Base-by-base conservation (phyloP, 2,888 invertebrate genomes). In the Blera fallax region DNA sequence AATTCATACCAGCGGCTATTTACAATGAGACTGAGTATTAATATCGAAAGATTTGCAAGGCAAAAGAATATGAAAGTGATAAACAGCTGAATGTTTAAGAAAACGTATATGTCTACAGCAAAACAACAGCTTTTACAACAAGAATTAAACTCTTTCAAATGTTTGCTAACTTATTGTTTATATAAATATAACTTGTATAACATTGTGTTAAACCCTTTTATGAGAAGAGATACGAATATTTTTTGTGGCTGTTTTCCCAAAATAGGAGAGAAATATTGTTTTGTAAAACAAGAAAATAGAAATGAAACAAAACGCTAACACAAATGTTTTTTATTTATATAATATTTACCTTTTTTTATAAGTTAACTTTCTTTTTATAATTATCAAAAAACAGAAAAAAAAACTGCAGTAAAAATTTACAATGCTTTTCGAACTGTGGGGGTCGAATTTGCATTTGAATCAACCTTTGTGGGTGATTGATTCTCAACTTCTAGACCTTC, bases 401-500 rank as follows among this genome's bases (percentile, higher is more conserved):
- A 24, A 64, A 24, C 21, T 8, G 6, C 32, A 62, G 0, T 32
- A 0, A 2, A 32, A 18, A 74, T 18, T 50, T 45, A 72, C 14
- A 62, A 54, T 16, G 43, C 27, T 14, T 34, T 32, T 29, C 37
- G 56, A 32, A 18, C 5, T 14, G 21, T 3, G 0, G 32, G 45
- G 40, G 54, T 32, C 10, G 16, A 43, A n/a, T 69, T 84, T 11
- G 24, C 80, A 45, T 76, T 85, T 37, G 48, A 3, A 80, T 87
- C 80, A 7, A 11, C 32, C 1, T 87, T 88, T 37, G 64, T 70
- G 62, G 87, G 89, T 21, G 85, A 89, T 60, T 73, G 88, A 11
- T 90, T 87, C 60, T 89, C 90, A 0, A 91, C 89, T 37, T 90
- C 91, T 2, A 91, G 87, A 1, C 87, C 87, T 27, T 90, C 88